Evolutionary conservation across 2,888 invertebrate genomes (phyloP), one percentile per base, ranked within the genome.

Genomic region (Limulus polyphemus): DNA sequence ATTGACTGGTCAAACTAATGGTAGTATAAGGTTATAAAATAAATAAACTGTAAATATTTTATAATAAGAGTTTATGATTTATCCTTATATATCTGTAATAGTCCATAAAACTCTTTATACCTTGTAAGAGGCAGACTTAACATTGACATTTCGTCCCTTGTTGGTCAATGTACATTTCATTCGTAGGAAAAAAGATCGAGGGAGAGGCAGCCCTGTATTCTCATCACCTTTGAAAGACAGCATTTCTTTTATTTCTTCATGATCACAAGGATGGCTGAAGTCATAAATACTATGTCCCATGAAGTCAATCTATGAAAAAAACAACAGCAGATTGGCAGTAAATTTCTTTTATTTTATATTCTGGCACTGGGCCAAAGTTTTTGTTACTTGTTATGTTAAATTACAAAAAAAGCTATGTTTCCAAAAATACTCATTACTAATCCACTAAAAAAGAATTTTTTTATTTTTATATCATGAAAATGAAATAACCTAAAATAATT

Each of bases 61-160:
- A 32, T 32, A 32, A 32, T 32, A 32, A 32, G 3, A 7, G 32
- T 32, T 32, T 32, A 32, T 32, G 32, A 32, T 32, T 32, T 32
- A 32, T 32, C 3, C 32, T 32, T 32, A 32, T 1, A 32, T 32
- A 32, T 5, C 7, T 32, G 32, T 32, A 32, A 32, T 32, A 32
- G 32, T 32, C 32, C 3, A 5, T 32, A 32, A 32, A 32, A 32
- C 32, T n/a, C n/a, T 32, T 32, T 32, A 32, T 32, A 32, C 95
- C 86, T 97, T 97, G 76, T 92, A 95, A 1, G 90, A 84, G 62
- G 95, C 94, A 64, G 94, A 93, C 78, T 97, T 95, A 60, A 97
- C 81, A 77, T 95, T 95, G 69, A 95, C 90, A 75, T 87, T 93
- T 71, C 91, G 82, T n/a, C 97, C 97, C 75, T 95, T 93, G 74